These are phyloP conservation scores for Melanerpes formicivorus DNA, from an alignment of 2,113 vertebrate genomes.

Conservation along the genomic window DNA sequence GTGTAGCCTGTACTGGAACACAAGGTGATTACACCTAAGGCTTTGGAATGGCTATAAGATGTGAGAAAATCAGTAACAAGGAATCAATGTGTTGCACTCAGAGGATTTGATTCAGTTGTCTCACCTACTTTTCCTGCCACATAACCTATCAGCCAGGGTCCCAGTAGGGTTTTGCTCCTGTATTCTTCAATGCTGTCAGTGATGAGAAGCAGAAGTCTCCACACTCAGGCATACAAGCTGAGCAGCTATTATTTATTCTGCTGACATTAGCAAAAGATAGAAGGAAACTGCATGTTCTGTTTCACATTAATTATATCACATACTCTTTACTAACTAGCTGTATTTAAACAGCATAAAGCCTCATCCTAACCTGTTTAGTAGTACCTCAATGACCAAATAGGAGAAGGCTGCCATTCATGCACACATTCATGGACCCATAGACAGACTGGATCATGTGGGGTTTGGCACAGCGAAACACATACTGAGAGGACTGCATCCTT, in stretches of 20 bases:
- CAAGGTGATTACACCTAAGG: background rate
- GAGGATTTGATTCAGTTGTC: background rate
- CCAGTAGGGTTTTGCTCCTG: background rate
- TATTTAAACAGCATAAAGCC: background rate
- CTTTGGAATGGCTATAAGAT: background rate
- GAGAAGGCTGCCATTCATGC: background rate
- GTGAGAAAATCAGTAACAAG: background rate
- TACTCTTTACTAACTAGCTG: background rate
- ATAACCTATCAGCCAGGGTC: background rate
- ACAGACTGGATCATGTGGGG: background rate
- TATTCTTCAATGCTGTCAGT: background rate
- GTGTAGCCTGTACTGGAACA: background rate
- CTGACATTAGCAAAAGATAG: background rate
- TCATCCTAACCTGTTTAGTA: background rate
- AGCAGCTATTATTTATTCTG: background rate
- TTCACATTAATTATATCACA: background rate
- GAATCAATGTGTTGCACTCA: accelerated
- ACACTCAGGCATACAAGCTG: accelerated
- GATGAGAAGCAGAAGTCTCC: background rate
- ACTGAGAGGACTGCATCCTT: background rate
- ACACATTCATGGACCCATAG: background rate
- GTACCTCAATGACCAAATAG: background rate
- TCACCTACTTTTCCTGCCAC: background rate
- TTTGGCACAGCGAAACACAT: background rate
- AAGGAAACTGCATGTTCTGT: background rate